Percentiles rank a stretch among this genome's conserved stretches.
These are phyloP conservation scores for Habropoda laboriosa DNA, from an alignment of 1,140 invertebrate species.

Conservation along the genomic window DNA sequence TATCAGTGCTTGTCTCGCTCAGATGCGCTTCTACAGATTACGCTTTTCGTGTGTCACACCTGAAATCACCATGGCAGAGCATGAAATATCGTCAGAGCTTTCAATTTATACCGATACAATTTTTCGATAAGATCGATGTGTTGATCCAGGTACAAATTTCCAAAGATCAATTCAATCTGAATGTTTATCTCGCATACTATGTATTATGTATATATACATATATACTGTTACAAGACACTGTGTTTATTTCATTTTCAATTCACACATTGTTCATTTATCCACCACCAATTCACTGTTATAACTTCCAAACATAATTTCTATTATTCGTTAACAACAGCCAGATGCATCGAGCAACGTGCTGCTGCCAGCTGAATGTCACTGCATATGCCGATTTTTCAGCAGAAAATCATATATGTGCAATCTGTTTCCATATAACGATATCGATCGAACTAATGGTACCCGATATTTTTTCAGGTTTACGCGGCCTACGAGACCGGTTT, in stretches of 20 bases:
- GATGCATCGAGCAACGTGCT: slow-evolving; percentile 36
- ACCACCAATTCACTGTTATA: not conserved
- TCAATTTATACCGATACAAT: not conserved
- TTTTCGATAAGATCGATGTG: not conserved
- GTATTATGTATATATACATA: no score
- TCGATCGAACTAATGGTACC: not conserved
- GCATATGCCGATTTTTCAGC: slow-evolving; percentile 27
- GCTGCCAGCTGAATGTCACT: slow-evolving; percentile 28
- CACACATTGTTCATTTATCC: no score
- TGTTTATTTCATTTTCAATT: no score
- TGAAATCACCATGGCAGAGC: slow-evolving; percentile 34
- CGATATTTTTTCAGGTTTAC: slow-evolving; percentile 86
- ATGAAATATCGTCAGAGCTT: slow-evolving; percentile 34
- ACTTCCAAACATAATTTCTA: slow-evolving; percentile 9
- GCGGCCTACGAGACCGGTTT: slow-evolving; percentile 97
- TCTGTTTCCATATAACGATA: not conserved
- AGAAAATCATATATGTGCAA: not conserved
- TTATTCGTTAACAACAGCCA: slow-evolving; percentile 21
- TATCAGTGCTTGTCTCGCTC: slow-evolving; percentile 57
- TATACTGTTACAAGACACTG: no score
- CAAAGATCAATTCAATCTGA: not conserved
- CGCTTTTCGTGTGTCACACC: slow-evolving; percentile 48
- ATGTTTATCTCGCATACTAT: not conserved
- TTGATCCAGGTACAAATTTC: not conserved
- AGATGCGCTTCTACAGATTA: slow-evolving; percentile 42